Percentiles rank a stretch among this genome's conserved stretches.
phyloP scores from a whole-genome alignment of 2,113 vertebrate genomes.

The Siphamia tubifer region DNA sequence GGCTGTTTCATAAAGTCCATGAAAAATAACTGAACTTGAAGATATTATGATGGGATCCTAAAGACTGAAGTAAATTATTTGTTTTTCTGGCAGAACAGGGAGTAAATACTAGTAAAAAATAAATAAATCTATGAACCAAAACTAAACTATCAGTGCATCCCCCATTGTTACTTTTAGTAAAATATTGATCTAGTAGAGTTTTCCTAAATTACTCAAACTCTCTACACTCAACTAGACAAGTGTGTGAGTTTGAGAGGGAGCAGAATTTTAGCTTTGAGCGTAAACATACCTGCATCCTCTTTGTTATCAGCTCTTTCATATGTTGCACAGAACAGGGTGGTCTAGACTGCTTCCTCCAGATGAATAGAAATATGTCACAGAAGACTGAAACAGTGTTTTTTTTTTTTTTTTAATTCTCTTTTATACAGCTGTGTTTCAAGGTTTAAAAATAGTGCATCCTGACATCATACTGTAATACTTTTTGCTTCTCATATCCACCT shows the following conservation, averaged over 20 bases:
- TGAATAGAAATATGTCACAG: not conserved
- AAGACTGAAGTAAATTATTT: too few species aligned
- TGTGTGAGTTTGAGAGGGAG: not conserved
- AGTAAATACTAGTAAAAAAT: too few species aligned
- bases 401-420: not conserved
- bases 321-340: not conserved
- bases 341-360: conserved; percentile 23
- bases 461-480: not conserved
- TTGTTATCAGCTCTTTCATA: not conserved
- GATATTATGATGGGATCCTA: too few species aligned
- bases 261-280: not conserved
- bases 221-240: too few species aligned
- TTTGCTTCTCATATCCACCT: not conserved
- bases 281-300: not conserved
- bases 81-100: too few species aligned
- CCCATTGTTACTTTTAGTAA: too few species aligned
- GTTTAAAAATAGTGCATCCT: not conserved
- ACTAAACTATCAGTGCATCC: too few species aligned
- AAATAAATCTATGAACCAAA: too few species aligned
- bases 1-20: too few species aligned
- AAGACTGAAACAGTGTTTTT: not conserved
- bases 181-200: too few species aligned
- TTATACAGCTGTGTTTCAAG: not conserved
- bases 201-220: too few species aligned
- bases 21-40: too few species aligned